These are phyloP conservation scores for Armadillidium nasatum DNA, from an alignment of 1,140 invertebrate species.

Conservation along the genomic window DNA sequence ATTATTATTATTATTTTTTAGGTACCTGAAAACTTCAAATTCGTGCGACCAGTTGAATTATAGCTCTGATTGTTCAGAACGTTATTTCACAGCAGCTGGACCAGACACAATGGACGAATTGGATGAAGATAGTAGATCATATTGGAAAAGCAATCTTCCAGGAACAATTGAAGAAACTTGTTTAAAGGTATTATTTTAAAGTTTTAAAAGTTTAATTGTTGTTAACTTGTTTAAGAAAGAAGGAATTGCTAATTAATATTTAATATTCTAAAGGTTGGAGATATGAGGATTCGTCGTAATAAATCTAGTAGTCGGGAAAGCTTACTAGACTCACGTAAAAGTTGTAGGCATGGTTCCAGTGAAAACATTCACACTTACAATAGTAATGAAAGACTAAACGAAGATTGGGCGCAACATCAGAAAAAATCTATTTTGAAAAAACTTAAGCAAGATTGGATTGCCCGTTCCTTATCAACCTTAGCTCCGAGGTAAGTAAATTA, in stretches of 20 bases:
- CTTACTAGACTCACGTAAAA: constrained; percentile 23
- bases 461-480: constrained; percentile 46
- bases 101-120: constrained; percentile 38
- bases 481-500: constrained; percentile 43
- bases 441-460: constrained; percentile 46
- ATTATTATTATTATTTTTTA: constrained; percentile 27
- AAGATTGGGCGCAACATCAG: constrained; percentile 39
- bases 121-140: constrained; percentile 15
- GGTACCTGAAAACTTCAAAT: constrained; percentile 35
- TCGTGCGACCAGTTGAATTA: constrained; percentile 44
- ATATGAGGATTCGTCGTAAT: constrained; percentile 38
- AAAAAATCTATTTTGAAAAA: constrained; percentile 34
- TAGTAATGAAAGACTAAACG: constrained; percentile 32
- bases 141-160: too few species aligned
- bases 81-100: constrained; percentile 40
- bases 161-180: too few species aligned
- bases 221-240: too few species aligned
- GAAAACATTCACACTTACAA: constrained; percentile 35
- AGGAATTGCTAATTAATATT: too few species aligned
- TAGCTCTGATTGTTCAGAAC: constrained; percentile 39
- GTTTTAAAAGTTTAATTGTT: too few species aligned
- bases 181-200: too few species aligned
- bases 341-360: constrained; percentile 30
- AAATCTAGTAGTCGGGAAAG: constrained; percentile 26
- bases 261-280: constrained; percentile 26